These are phyloP conservation scores for Nylanderia fulva DNA, from an alignment of 1,140 invertebrate genomes.

Conservation along the genomic window DNA sequence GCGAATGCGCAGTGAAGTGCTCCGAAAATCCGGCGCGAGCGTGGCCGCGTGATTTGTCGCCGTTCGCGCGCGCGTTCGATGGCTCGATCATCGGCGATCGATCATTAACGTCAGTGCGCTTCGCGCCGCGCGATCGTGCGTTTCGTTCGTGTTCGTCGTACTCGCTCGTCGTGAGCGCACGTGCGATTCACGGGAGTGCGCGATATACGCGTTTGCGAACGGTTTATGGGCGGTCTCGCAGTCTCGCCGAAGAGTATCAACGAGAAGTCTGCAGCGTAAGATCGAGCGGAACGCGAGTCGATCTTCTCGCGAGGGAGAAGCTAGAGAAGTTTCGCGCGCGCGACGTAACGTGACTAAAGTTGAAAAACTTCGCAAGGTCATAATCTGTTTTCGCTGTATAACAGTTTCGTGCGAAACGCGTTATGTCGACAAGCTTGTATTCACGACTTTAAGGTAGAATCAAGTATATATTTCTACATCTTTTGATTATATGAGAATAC, in stretches of 20 bases:
- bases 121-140: constrained; percentile 17
- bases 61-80: neutral
- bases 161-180: neutral
- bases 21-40: constrained; percentile 64
- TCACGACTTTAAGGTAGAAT: neutral
- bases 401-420: neutral
- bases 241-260: neutral
- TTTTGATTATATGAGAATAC: neutral
- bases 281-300: neutral
- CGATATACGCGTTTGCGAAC: neutral
- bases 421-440: neutral
- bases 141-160: neutral
- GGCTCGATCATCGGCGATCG: constrained; percentile 2
- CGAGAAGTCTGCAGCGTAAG: neutral
- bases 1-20: constrained; percentile 36
- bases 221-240: too few relatives aligned
- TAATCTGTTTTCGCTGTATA: neutral
- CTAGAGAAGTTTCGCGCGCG: constrained; percentile 24
- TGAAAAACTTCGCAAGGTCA: neutral
- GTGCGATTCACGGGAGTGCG: constrained; percentile 20
- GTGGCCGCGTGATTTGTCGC: constrained; percentile 63
- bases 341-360: constrained; percentile 27
- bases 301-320: constrained; percentile 15
- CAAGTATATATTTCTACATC: neutral
- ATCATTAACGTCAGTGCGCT: constrained; percentile 25